These are phyloP conservation scores for Paraplagusia blochii DNA, from an alignment of 2,113 vertebrate species.

Conservation along the genomic window DNA sequence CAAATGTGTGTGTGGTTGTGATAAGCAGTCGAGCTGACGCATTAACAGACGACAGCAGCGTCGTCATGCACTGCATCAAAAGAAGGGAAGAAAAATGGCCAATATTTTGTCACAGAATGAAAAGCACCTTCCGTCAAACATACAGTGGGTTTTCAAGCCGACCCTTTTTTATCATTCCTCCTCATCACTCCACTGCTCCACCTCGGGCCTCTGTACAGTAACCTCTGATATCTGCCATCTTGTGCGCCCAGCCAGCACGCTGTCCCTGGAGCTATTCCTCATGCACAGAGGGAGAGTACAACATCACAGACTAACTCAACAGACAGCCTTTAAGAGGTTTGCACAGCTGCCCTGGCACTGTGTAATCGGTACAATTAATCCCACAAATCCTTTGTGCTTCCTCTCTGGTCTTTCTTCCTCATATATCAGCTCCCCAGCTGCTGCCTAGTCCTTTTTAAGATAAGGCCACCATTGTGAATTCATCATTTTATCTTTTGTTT, in stretches of 20 bases:
- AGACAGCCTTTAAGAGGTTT: constrained; percentile 42
- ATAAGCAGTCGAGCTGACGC: too few species aligned
- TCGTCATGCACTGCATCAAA: too few species aligned
- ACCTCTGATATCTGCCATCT: constrained; percentile 44
- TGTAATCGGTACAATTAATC: constrained; percentile 40
- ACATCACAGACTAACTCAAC: constrained; percentile 26
- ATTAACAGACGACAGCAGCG: too few species aligned
- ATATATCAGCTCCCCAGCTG: constrained; percentile 23
- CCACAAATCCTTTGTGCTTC: constrained; percentile 32
- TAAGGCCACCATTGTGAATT: constrained; percentile 14
- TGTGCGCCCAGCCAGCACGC: constrained; percentile 39
- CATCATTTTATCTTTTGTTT: constrained; percentile 14
- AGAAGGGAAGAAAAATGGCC: too few species aligned
- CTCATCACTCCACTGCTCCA: constrained; percentile 30
- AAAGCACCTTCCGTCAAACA: too few species aligned
- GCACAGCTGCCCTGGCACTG: constrained; percentile 47
- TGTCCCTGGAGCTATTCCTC: constrained; percentile 39
- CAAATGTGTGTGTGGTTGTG: background rate
- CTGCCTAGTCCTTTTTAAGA: constrained; percentile 31
- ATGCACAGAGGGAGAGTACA: constrained; percentile 37
- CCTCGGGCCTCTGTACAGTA: constrained; percentile 41
- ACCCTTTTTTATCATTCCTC: constrained; percentile 15
- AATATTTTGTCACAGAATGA: too few species aligned
- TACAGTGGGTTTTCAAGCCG: too few species aligned
- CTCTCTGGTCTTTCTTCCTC: constrained; percentile 26